Base-by-base conservation (phyloP, 2,888 invertebrate genomes). In the Apantesis nais region DNA sequence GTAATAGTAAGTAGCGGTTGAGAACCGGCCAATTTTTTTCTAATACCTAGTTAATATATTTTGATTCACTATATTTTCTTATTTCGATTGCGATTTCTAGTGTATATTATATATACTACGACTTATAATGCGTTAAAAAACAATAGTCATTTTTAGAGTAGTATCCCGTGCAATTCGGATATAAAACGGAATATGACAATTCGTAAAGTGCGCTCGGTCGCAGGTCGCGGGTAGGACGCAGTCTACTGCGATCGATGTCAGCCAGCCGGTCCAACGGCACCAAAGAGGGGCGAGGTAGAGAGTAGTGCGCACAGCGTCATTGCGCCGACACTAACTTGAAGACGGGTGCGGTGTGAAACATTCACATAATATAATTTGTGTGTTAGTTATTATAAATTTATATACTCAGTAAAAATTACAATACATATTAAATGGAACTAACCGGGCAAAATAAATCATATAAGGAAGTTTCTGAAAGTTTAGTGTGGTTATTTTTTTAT, bases 211-310 rank as follows among this genome's bases (percentile, higher is more conserved):
- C 79, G 80, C 74, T 84, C 74, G 75, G 81, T 75, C 78, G 80
- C 78, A 81, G 77, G 81, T 75, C 72, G 74, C 55, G 64, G 65
- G 70, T 74, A 78, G 80, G 71, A 83, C 86, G 84, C 87, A 87
- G 84, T 85, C 83, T 83, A 82, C 78, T 83, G 76, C 89, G 90
- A 91, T 90, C 91, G 90, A 91, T 91, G 85, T 82, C 77, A 83
- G 84, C 84, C 84, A 84, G 81, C 84, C 86, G 83, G 84, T 86
- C 85, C 82, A 79, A 80, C 81, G 75, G 78, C 78, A 78, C 72
- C 75, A 73, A 68, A 74, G 74, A 78, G 86, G 88, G 84, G 82
- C 78, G 85, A 79, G 87, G 78, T 62, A 85, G 76, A 81, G 78
- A 81, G 78, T 75, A 81, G 83, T 90, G 91, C 91, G 91, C 91